Conservation (phyloP, 1,140 invertebrate genomes). For the Euglossa dilemma region DNA sequence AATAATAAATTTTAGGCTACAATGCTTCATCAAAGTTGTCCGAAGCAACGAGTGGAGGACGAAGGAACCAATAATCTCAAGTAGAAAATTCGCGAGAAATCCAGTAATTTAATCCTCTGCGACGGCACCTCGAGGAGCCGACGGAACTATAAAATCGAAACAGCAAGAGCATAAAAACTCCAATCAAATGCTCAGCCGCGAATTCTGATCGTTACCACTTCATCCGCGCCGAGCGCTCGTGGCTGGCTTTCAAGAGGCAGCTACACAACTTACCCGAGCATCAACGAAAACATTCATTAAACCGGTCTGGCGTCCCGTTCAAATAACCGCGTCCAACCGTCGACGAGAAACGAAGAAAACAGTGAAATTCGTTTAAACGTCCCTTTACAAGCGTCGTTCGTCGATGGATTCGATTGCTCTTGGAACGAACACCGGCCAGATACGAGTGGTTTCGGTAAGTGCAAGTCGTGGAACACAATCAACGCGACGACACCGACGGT, state of each 20-base stretch:
- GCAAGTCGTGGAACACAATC: conserved; percentile 37
- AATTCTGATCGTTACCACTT: neutral
- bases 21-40: no score
- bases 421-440: conserved; percentile 7
- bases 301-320: conserved; percentile 5
- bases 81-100: no score
- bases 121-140: no score
- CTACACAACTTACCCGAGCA: neutral
- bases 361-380: conserved; percentile 39
- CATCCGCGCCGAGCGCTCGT: neutral
- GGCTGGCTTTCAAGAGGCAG: neutral
- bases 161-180: neutral
- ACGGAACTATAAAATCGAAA: neutral
- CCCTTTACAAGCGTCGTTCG: conserved; percentile 4
- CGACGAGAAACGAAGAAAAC: conserved; percentile 17
- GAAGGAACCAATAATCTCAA: no score
- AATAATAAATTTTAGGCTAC: no score
- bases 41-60: no score
- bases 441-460: conserved; percentile 19
- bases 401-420: conserved; percentile 19
- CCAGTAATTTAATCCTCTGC: no score
- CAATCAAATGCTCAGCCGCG: neutral
- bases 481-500: conserved; percentile 30
- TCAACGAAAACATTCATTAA: conserved; percentile 42
- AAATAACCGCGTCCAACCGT: conserved; percentile 7